phyloP scores from a whole-genome alignment of 1,140 invertebrate species.

The Trichonephila inaurata region DNA sequence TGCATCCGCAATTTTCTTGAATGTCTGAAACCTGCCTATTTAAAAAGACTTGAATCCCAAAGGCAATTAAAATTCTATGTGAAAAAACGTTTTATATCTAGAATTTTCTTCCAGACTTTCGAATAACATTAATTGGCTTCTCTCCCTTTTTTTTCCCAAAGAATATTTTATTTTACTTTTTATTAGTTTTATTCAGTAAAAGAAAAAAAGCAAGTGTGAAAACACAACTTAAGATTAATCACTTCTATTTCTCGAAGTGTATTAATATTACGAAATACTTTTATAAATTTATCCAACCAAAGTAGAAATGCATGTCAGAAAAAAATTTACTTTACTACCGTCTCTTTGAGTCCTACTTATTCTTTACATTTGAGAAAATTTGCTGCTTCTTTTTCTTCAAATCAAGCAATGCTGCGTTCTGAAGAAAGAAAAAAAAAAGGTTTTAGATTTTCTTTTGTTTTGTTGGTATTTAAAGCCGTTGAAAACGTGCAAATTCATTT shows the following conservation, averaged over 20 bases:
- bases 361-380: conserved; percentile 28
- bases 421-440: not conserved
- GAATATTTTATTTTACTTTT: not conserved
- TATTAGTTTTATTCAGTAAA: not conserved
- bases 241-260: not conserved
- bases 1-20: not conserved
- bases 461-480: not conserved
- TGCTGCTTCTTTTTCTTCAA: conserved; percentile 5
- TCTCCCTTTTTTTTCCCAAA: not conserved
- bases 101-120: too few relatives aligned
- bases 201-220: not conserved
- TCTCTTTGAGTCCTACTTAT: not conserved
- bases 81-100: too few relatives aligned
- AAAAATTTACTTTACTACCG: conserved; percentile 4
- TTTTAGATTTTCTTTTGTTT: not conserved
- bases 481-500: conserved; percentile 26
- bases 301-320: not conserved
- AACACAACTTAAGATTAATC: not conserved
- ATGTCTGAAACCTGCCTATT: too few relatives aligned
- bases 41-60: not conserved
- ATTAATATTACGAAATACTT: not conserved
- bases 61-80: too few relatives aligned
- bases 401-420: conserved; percentile 13
- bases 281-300: conserved; percentile 12
- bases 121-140: not conserved